Evolutionary conservation across 1,140 invertebrate genomes (phyloP).

Genomic region (Drosophila lacteicornis): DNA sequence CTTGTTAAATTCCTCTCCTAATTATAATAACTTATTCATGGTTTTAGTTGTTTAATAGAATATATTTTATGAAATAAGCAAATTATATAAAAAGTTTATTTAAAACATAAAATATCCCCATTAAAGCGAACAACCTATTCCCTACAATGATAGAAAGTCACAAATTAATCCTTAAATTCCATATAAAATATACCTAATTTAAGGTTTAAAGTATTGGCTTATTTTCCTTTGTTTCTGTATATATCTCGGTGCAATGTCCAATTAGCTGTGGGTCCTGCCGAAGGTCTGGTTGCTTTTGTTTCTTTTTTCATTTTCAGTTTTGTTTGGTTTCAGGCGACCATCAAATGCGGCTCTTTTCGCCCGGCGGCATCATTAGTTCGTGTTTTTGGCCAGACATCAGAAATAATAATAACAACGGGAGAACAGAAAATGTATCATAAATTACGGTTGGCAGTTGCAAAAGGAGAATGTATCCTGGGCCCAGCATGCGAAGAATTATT

Average conservation of each 20-base stretch:
- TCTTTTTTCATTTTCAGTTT: conserved; percentile 12
- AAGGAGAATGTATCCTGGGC: conserved; percentile 25
- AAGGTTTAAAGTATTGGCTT: neutral
- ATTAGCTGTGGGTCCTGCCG: conserved; percentile 43
- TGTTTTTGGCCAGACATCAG: conserved; percentile 30
- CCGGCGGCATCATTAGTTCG: conserved; percentile 45
- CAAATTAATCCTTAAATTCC: neutral
- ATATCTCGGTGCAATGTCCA: conserved; percentile 14
- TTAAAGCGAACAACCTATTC: neutral
- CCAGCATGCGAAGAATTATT: conserved; percentile 62
- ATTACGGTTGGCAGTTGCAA: conserved; percentile 44
- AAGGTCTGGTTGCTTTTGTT: conserved; percentile 7
- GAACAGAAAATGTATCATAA: conserved; percentile 43
- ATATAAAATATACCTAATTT: neutral
- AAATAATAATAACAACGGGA: conserved; percentile 30
- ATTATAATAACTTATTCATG: neutral
- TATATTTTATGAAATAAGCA: no score
- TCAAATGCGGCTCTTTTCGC: conserved; percentile 36
- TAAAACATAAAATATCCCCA: neutral
- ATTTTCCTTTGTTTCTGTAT: neutral
- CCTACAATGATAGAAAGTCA: neutral
- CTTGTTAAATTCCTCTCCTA: no score
- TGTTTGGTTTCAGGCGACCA: conserved; percentile 21
- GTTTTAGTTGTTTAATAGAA: neutral
- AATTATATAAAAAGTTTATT: neutral